Conservation (phyloP, 92 coral and sea anemone genomes). For the Metridium senile region DNA sequence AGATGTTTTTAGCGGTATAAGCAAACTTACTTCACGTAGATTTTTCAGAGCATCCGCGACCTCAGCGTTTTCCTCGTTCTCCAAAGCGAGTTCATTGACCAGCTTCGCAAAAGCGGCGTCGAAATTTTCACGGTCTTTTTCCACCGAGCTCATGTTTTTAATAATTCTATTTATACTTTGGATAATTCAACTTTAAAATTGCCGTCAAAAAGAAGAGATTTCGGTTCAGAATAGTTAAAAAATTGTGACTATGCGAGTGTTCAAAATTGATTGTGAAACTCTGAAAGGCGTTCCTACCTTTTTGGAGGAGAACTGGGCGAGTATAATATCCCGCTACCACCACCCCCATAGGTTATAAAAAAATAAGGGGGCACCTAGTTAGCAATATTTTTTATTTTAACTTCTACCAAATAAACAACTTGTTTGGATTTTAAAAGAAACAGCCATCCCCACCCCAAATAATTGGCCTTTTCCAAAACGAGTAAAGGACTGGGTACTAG, state of each 20-base stretch:
- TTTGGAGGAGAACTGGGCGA: not conserved
- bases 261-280: not conserved
- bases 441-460: too few species aligned
- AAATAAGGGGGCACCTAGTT: too few species aligned
- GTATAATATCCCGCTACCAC: too few species aligned
- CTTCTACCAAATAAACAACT: too few species aligned
- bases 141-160: not conserved
- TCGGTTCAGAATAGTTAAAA: not conserved
- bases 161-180: not conserved
- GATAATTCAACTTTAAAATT: not conserved
- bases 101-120: constrained; percentile 68
- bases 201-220: not conserved
- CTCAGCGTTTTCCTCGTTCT: constrained; percentile 41
- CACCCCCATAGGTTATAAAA: too few species aligned
- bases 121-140: constrained; percentile 58
- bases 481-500: too few species aligned
- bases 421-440: too few species aligned
- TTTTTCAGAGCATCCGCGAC: constrained; percentile 71
- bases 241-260: not conserved
- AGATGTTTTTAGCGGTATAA: too few species aligned
- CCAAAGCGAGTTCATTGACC: constrained; percentile 66
- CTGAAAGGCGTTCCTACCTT: constrained; percentile 8
- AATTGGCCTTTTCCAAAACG: too few species aligned
- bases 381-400: too few species aligned
- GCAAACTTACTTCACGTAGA: constrained; percentile 51